Base-by-base conservation (phyloP, 2,888 invertebrate genomes). In the Lithophane socia region DNA sequence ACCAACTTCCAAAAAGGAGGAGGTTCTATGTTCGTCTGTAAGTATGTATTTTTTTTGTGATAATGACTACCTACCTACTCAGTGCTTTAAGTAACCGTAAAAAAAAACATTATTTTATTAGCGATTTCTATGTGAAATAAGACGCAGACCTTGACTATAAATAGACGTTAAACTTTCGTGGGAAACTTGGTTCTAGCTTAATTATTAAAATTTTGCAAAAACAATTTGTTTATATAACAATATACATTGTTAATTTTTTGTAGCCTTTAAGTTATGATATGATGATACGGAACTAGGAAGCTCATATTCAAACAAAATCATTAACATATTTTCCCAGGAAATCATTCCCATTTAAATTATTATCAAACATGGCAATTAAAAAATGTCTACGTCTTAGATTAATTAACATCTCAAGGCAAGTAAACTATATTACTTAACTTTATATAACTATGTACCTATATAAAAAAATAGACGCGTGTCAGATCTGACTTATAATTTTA, bases 401-500 rank as follows among this genome's bases (percentile, higher is more conserved):
- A 24, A 24, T 18, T 65, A 18, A 24, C 18, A 47, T 47, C 47
- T 47, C 18, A 24, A 18, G 3, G 24, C 24, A 24, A 24, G 1
- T 65, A 7, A 47, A 10, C 13, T 29, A 29, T 29, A 29, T 29
- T 29, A 29, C 29, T 29, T 29, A 29, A 29, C 29, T 29, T 29
- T 29, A 29, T 29, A 29, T 29, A 29, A 29, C 29, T 29, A 29
- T 29, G 29, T 29, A 29, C 29, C 29, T 0, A 29, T 29, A 29
- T 63, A 24, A 37, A 56, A n/a, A 47, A 24, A 21, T 5, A 9
- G 16, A 47, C 52, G 13, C n/a, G 8, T 18, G 37, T 16, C 21
- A 54, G 61, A 8, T 68, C n/a, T n/a, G 47, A 44, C 16, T 21
- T 49, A 37, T 69, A 21, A 29, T 29, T 81, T 58, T 58, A 81